Evolutionary conservation across 1,140 invertebrate genomes (phyloP).

Genomic region (Drosophila sucinea): DNA sequence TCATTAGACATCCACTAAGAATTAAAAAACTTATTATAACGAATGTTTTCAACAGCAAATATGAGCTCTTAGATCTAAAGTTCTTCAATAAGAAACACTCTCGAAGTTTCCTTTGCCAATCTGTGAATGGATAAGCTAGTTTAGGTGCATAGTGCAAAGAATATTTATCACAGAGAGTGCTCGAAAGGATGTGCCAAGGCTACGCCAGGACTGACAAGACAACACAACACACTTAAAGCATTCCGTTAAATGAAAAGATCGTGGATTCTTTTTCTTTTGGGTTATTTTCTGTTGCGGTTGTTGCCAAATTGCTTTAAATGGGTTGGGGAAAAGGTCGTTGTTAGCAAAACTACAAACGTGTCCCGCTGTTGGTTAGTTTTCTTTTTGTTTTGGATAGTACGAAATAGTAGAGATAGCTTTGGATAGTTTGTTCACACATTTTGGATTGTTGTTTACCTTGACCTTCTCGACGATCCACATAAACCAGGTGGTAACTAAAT

Average conservation of each 20-base stretch:
- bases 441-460: conserved; percentile 85
- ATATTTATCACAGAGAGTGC: conserved; percentile 14
- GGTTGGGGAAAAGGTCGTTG: conserved; percentile 81
- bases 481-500: conserved; percentile 96
- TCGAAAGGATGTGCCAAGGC: conserved; percentile 19
- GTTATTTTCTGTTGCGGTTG: conserved; percentile 56
- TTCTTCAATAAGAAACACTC: no score
- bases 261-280: conserved; percentile 9
- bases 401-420: conserved; percentile 22
- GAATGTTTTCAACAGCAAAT: no score
- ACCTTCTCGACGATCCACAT: conserved; percentile 91
- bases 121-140: background rate
- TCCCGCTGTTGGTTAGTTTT: conserved; percentile 36
- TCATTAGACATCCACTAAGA: no score
- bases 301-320: conserved; percentile 83
- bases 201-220: conserved; percentile 14
- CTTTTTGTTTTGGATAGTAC: conserved; percentile 20
- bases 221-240: conserved; percentile 75
- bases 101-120: conserved; percentile 8
- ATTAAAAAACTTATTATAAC: no score
- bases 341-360: conserved; percentile 47
- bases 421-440: conserved; percentile 23
- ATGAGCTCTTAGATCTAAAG: no score
- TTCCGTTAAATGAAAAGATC: conserved; percentile 47
- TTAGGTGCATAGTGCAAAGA: conserved; percentile 18